phyloP scores from a whole-genome alignment of 2,797 vertebrate genomes.

The Sebastes wilsoni region DNA sequence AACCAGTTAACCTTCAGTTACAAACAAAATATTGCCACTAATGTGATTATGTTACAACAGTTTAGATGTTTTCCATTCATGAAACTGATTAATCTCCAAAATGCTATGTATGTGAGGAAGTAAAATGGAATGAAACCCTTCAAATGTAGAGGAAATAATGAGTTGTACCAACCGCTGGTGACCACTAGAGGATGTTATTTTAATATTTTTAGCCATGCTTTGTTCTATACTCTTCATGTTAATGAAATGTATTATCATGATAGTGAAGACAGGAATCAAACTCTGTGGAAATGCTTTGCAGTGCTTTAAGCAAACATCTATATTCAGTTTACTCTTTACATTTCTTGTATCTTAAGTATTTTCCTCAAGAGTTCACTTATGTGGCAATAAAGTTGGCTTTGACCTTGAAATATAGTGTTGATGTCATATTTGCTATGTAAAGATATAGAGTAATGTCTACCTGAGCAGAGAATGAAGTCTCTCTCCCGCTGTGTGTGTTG shows the following conservation, averaged over 20 bases:
- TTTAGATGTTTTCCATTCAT: neutral
- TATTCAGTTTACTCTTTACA: neutral
- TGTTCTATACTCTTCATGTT: neutral
- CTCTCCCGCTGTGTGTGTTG: too few relatives aligned
- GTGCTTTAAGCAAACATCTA: neutral
- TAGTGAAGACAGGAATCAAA: neutral
- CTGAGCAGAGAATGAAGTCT: too few relatives aligned
- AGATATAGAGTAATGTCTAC: too few relatives aligned
- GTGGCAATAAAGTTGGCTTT: neutral
- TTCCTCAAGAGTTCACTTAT: neutral
- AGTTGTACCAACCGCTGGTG: neutral
- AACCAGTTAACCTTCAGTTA: neutral
- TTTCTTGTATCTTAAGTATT: neutral
- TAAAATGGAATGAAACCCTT: neutral
- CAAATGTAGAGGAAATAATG: neutral
- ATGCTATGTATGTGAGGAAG: neutral
- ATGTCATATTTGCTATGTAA: too few relatives aligned
- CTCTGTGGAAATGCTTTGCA: neutral
- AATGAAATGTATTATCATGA: neutral
- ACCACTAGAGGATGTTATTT: constrained; percentile 13
- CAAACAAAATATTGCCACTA: neutral
- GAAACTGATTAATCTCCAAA: neutral
- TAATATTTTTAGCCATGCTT: neutral
- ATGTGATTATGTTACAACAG: too few relatives aligned
- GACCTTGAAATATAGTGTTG: neutral